Conservation (phyloP, 2,888 invertebrate genomes). For the Clitarchus hookeri region DNA sequence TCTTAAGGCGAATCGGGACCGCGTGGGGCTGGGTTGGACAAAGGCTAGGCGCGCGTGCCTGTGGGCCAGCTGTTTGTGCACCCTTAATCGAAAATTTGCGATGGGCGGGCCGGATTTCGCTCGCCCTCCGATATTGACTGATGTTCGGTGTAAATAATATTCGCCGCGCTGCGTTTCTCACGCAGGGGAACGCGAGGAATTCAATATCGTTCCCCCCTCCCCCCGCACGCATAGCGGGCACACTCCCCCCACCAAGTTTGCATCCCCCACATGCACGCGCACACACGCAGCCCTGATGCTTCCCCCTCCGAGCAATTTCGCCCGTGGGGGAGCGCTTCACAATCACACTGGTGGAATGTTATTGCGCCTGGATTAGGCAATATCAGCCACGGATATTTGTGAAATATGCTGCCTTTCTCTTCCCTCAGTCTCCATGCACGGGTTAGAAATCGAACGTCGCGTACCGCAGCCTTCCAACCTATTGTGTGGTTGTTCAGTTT, state of each 20-base stretch:
- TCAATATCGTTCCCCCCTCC: neutral
- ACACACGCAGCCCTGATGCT: neutral
- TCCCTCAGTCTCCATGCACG: neutral
- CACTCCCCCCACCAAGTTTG: neutral
- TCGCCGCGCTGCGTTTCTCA: neutral
- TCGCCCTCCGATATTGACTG: neutral
- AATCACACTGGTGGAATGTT: neutral
- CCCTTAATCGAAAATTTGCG: neutral
- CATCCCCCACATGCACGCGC: neutral
- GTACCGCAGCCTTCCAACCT: no score
- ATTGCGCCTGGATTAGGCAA: neutral
- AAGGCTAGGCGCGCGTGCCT: neutral
- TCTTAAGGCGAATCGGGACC: no score
- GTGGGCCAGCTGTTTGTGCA: neutral
- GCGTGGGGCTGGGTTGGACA: no score
- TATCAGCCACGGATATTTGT: neutral
- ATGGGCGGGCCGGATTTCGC: neutral
- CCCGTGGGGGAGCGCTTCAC: neutral
- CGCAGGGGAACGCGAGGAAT: slow-evolving; percentile 2
- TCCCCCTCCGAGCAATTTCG: neutral
- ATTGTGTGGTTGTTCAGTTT: no score
- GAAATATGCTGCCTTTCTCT: neutral
- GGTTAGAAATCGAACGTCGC: no score
- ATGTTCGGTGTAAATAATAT: slow-evolving; percentile 4
- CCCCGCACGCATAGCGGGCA: neutral